Percentiles rank a stretch among this genome's conserved stretches.
Evolutionary conservation across 1,140 invertebrate genomes (phyloP).

Genomic region (Drosophila triauraria): DNA sequence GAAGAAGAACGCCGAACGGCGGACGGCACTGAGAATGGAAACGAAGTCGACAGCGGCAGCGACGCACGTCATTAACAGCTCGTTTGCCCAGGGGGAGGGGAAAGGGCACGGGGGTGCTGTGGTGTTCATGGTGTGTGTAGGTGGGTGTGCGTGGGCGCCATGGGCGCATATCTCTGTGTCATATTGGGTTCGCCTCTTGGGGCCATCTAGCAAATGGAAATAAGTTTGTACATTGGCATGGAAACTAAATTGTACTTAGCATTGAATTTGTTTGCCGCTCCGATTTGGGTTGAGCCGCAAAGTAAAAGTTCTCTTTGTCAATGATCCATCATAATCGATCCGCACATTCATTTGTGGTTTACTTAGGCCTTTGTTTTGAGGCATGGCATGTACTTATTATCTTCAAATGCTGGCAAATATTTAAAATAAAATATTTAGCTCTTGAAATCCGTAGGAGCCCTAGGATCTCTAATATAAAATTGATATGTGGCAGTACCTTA

Average conservation of each 20-base stretch:
- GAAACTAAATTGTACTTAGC: constrained; percentile 60
- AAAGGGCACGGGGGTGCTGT: not conserved
- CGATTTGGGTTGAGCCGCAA: constrained; percentile 11
- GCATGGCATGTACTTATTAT: not conserved
- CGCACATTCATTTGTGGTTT: constrained; percentile 4
- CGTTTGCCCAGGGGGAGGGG: constrained; percentile 34
- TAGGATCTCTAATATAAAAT: too few species aligned
- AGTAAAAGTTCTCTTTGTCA: constrained; percentile 22
- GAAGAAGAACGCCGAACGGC: constrained; percentile 69
- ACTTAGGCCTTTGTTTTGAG: too few species aligned
- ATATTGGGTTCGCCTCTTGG: constrained; percentile 53
- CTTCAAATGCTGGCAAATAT: not conserved
- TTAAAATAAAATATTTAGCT: too few species aligned
- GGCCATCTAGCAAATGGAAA: constrained; percentile 55
- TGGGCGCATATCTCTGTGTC: constrained; percentile 47
- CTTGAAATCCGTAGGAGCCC: too few species aligned
- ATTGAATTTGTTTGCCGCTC: constrained; percentile 28
- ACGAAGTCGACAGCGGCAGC: constrained; percentile 34
- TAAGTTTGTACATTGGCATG: constrained; percentile 56
- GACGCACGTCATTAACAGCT: constrained; percentile 77
- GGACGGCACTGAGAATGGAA: constrained; percentile 36
- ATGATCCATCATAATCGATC: constrained; percentile 14
- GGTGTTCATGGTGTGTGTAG: constrained; percentile 7
- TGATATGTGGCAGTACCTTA: too few species aligned
- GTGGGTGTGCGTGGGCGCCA: constrained; percentile 40